These are phyloP conservation scores for Sphenopsis melanotis DNA, from an alignment of 2,797 vertebrate species.

Conservation along the genomic window DNA sequence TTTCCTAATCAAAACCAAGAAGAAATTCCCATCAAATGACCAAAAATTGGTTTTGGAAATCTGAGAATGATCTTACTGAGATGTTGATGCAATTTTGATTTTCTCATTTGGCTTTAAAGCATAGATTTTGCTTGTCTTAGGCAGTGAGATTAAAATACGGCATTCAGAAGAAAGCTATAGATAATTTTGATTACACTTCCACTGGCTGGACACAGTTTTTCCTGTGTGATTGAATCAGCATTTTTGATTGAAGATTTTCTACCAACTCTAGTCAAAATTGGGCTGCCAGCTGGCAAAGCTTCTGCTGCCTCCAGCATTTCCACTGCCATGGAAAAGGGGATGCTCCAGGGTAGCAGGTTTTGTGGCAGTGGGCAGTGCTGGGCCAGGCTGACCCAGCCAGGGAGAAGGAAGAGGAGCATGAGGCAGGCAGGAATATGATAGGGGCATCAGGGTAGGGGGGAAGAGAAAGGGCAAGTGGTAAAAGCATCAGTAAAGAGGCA, in stretches of 20 bases:
- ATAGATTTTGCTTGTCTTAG: neutral
- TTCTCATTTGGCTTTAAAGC: neutral
- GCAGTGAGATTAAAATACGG: neutral
- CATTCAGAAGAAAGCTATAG: slow-evolving; percentile 17
- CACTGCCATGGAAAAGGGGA: neutral
- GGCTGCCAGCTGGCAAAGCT: slow-evolving; percentile 10
- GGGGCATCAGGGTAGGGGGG: neutral
- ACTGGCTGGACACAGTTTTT: neutral
- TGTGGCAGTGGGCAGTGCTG: neutral
- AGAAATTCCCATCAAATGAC: neutral
- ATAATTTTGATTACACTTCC: slow-evolving; percentile 43
- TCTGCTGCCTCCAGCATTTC: neutral
- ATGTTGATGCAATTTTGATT: neutral
- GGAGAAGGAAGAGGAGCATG: neutral
- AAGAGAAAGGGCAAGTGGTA: neutral
- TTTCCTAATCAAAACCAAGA: neutral
- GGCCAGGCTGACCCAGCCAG: neutral
- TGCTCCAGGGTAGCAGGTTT: neutral
- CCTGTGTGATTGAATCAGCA: slow-evolving; percentile 5
- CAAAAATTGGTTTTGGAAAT: neutral
- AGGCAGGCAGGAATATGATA: neutral
- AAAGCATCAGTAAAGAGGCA: neutral
- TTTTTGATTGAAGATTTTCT: slow-evolving; percentile 8
- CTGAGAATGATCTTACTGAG: neutral
- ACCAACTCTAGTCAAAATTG: neutral